Base-by-base conservation (phyloP, 1,140 invertebrate genomes). In the Atta cephalotes region DNA sequence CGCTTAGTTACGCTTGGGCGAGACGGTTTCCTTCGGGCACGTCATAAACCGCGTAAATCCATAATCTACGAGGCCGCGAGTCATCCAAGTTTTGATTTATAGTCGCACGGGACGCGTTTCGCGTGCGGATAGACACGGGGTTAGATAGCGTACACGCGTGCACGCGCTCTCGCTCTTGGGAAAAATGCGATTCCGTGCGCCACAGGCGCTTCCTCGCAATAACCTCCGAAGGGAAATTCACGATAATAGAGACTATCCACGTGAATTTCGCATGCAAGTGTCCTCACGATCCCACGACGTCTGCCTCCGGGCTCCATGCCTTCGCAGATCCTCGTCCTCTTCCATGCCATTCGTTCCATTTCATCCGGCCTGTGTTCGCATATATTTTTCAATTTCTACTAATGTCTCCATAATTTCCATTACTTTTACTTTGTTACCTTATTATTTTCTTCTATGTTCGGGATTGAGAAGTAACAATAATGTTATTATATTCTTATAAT, bases 161-260 rank as follows among this genome's bases (percentile, higher is more conserved):
- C 39, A 85, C 49, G 63, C 63, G 28, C 28, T 21, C 51, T 68
- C 39, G 80, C 21, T 49, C 58, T 14, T 49, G 28, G 60, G 91
- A 92, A 93, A 93, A 93, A 92, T 92, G 90, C 58, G 86, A 91
- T 72, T 53, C 51, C 76, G 71, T 60, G 87, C 63, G 79, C 49
- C 53, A 71, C 87, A 53, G 77, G 77, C 85, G 79, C 53, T 89
- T 89, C 80, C 87, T 91, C 86, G 90, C 89, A 84, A 88, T 85
- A 92, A 92, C 90, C 92, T 92, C 62, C 89, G 89, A 91, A 91
- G 76, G 88, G 90, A 90, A 93, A 93, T 92, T 92, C 92, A 92
- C 91, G 92, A 92, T 92, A 93, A 93, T 92, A 92, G 90, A 92
- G 92, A 92, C 88, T 87, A 92, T 80, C 77, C 86, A 85, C 90